These are phyloP conservation scores for Antheraea mylitta DNA, from an alignment of 1,140 invertebrate species.

Conservation along the genomic window DNA sequence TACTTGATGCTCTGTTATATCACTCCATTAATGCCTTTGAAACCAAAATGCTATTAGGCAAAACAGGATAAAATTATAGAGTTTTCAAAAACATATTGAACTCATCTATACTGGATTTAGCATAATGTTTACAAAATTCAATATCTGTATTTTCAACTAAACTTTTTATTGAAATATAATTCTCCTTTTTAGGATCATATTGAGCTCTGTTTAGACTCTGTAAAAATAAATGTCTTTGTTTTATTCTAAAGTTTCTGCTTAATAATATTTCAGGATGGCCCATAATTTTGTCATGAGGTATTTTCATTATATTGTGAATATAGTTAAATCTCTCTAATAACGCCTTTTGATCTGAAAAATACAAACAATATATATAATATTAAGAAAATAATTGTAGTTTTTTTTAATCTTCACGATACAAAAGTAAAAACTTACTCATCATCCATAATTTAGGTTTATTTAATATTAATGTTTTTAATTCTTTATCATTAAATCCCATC, in stretches of 20 bases:
- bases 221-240: conserved; percentile 89
- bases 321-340: conserved; percentile 88
- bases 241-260: conserved; percentile 82
- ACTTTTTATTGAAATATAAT: conserved; percentile 86
- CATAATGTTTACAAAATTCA: conserved; percentile 89
- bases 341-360: conserved; percentile 83
- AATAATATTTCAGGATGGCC: conserved; percentile 83
- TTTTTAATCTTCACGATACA: no score
- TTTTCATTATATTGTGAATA: conserved; percentile 88
- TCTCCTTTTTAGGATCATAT: conserved; percentile 89
- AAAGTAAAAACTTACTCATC: conserved; percentile 79
- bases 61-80: conserved; percentile 84
- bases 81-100: conserved; percentile 93
- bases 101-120: conserved; percentile 85
- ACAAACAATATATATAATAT: conserved; percentile 19
- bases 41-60: conserved; percentile 88
- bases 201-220: conserved; percentile 86
- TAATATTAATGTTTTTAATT: conserved; percentile 84
- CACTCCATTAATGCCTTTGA: conserved; percentile 87
- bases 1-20: conserved; percentile 94
- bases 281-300: conserved; percentile 85
- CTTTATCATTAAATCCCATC: conserved; percentile 83
- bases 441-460: conserved; percentile 84
- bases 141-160: conserved; percentile 85
- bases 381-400: no score